These are phyloP conservation scores for Hyles vespertilio DNA, from an alignment of 1,140 invertebrate species.

Conservation along the genomic window DNA sequence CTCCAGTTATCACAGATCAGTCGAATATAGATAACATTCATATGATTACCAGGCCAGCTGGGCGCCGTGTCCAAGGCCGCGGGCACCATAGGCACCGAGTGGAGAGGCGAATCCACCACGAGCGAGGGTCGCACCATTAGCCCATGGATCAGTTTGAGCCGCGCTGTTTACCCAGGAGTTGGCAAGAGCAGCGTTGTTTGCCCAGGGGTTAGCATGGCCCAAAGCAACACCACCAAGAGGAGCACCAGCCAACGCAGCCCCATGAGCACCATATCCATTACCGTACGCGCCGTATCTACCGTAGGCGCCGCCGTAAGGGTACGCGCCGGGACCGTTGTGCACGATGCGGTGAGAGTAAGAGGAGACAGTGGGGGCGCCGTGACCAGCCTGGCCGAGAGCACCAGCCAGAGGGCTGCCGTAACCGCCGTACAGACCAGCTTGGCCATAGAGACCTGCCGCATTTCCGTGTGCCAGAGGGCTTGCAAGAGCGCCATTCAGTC, in stretches of 20 bases:
- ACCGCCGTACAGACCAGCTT: constrained; percentile 1
- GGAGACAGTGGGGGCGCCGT: constrained; percentile 21
- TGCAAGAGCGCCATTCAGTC: not conserved
- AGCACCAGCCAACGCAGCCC: constrained; percentile 10
- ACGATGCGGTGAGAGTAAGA: constrained; percentile 28
- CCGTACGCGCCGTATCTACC: constrained; percentile 26
- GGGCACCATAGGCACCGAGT: constrained; percentile 1
- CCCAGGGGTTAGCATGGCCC: constrained; percentile 10
- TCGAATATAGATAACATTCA: not conserved
- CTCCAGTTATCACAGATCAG: constrained; percentile 7
- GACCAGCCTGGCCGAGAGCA: constrained; percentile 1
- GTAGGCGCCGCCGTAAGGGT: constrained; percentile 17
- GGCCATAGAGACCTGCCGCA: constrained; percentile 18
- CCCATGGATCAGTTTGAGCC: constrained; percentile 5
- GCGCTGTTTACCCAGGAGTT: not conserved
- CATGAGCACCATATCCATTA: constrained; percentile 16
- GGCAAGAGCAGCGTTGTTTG: not conserved
- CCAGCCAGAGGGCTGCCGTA: constrained; percentile 12
- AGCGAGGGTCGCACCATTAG: constrained; percentile 1
- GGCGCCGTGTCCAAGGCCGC: constrained; percentile 3
- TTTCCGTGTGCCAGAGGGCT: constrained; percentile 10
- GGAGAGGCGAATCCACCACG: not conserved
- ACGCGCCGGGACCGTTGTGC: constrained; percentile 29
- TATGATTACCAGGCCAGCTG: constrained; percentile 11
- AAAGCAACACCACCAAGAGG: constrained; percentile 18